phyloP scores from a whole-genome alignment of 30 jellyfish, hydroid and myxozoan genomes.

The Pelagia noctiluca region DNA sequence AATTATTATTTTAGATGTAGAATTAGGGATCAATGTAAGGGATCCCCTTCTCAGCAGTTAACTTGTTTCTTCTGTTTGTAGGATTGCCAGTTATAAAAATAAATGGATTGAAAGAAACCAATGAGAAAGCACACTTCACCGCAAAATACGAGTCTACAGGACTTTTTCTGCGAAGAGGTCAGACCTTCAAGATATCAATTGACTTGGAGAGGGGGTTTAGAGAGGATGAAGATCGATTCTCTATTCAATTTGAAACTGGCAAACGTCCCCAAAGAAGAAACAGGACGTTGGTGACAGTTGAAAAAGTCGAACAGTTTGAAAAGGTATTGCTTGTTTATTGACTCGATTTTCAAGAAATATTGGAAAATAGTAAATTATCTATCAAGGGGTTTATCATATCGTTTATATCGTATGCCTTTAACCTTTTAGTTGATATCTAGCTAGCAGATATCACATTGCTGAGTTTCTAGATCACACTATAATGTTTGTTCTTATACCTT shows the following conservation, averaged over 20 bases:
- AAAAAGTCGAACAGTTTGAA: conserved; percentile 44
- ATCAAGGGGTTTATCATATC: not conserved
- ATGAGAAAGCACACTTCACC: conserved; percentile 65
- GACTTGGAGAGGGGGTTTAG: conserved; percentile 20
- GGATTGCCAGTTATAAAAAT: conserved; percentile 55
- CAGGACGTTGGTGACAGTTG: conserved; percentile 41
- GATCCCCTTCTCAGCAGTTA: no score
- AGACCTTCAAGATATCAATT: conserved; percentile 58
- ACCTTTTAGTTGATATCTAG: not conserved
- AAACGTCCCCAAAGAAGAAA: conserved; percentile 68
- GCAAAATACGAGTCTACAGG: conserved; percentile 66
- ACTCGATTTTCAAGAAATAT: not conserved
- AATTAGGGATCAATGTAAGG: no score
- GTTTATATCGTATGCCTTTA: not conserved
- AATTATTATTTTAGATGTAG: no score
- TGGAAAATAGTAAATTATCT: no score
- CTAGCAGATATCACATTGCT: no score
- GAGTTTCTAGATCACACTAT: no score
- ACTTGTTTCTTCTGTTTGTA: no score
- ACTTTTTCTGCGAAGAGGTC: conserved; percentile 74
- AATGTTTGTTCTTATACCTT: no score
- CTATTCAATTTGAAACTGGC: conserved; percentile 65
- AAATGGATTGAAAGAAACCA: conserved; percentile 46
- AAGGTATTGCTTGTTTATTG: conserved; percentile 30
- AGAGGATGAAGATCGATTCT: conserved; percentile 55